These are phyloP conservation scores for Aproaerema taeniolella DNA, from an alignment of 2,888 invertebrate species.

Conservation along the genomic window DNA sequence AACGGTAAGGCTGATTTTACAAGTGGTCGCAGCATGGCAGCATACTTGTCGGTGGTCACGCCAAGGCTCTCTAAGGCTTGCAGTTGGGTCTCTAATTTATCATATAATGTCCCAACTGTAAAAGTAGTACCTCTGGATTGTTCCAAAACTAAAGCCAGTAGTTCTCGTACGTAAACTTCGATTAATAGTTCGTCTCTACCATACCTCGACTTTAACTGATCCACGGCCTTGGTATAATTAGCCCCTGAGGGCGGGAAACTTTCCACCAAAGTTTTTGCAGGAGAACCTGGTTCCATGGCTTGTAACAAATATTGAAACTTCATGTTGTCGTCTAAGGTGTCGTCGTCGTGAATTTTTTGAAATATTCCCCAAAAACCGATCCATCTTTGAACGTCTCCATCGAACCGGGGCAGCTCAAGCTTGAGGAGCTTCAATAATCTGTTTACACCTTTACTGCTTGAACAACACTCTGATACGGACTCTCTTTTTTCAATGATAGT, in stretches of 20 bases:
- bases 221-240: background rate
- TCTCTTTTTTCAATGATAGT: too few relatives aligned
- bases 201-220: constrained; percentile 2
- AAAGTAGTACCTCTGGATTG: too few relatives aligned
- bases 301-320: constrained; percentile 5
- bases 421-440: too few relatives aligned
- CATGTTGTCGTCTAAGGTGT: too few relatives aligned
- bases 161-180: constrained; percentile 8
- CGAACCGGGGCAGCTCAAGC: too few relatives aligned
- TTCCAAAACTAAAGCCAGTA: too few relatives aligned
- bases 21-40: constrained; percentile 15
- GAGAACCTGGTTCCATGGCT: background rate
- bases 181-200: constrained; percentile 5
- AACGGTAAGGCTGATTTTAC: constrained; percentile 14
- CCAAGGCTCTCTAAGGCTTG: constrained; percentile 7
- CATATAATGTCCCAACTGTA: too few relatives aligned
- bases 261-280: constrained; percentile 3
- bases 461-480: too few relatives aligned
- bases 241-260: constrained; percentile 9
- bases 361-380: background rate
- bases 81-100: constrained; percentile 2
- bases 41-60: constrained; percentile 13
- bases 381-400: background rate
- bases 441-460: too few relatives aligned
- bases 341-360: too few relatives aligned